These are phyloP conservation scores for Ceratina japonica DNA, from an alignment of 1,140 invertebrate genomes.

Conservation along the genomic window DNA sequence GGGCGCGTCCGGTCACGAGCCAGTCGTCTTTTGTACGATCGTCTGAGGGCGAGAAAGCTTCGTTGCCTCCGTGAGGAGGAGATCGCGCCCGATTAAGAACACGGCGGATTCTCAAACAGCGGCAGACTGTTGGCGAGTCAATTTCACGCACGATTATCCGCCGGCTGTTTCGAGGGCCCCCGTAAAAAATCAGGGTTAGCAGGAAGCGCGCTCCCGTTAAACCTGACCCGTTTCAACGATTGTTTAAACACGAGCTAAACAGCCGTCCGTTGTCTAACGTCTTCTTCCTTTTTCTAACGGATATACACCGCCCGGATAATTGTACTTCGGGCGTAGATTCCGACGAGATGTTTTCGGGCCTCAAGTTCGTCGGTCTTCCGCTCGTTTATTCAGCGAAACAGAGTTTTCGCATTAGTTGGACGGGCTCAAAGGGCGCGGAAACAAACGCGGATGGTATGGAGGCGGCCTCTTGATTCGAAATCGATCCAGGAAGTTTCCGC, in stretches of 20 bases:
- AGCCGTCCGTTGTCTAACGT: too few species aligned
- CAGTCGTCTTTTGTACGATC: constrained; percentile 6
- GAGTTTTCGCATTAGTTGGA: constrained; percentile 31
- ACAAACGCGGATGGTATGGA: constrained; percentile 45
- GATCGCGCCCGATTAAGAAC: constrained; percentile 30
- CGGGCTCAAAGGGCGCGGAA: constrained; percentile 31
- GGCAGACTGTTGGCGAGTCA: constrained; percentile 34
- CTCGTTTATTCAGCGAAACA: constrained; percentile 35
- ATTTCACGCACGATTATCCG: constrained; percentile 53
- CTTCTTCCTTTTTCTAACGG: not conserved
- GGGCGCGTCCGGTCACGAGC: constrained; percentile 5
- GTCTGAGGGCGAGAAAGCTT: not conserved
- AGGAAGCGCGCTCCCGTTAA: constrained; percentile 5
- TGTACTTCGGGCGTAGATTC: not conserved
- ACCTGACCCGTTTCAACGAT: not conserved
- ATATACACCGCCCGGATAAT: not conserved
- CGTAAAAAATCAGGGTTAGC: not conserved
- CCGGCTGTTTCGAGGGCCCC: not conserved
- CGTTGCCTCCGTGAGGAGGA: not conserved
- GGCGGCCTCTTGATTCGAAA: constrained; percentile 47
- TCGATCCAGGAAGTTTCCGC: constrained; percentile 64
- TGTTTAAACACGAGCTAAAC: too few species aligned
- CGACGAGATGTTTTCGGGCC: constrained; percentile 3
- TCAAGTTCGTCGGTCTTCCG: constrained; percentile 10
- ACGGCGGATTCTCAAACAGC: constrained; percentile 3